Base-by-base conservation (phyloP, 1,140 invertebrate genomes). In the Lethrus apterus region DNA sequence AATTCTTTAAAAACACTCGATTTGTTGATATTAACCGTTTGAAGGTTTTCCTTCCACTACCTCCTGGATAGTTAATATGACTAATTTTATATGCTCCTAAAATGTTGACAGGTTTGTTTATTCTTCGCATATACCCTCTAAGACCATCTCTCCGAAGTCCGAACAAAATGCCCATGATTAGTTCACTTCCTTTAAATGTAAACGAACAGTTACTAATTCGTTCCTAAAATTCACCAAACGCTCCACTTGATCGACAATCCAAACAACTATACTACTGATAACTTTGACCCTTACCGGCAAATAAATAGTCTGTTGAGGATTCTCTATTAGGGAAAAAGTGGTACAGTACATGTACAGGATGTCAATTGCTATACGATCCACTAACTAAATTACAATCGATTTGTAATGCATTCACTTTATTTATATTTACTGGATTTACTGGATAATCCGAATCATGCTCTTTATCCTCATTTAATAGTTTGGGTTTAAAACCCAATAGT, bases 241-340 rank as follows among this genome's bases (percentile, higher is more conserved):
- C 18, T 52, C 55, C 43, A 58, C 52, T 55, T 59, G 56, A 54
- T 62, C 50, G 14, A 52, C 41, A 18, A 64, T 34, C 32, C 41
- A 43, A 18, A 59, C 11, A n/a, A 44, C 35, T 18, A 62, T 34
- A 35, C 53, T 11, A 35, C 45, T 44, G 44, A 61, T 57, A 38
- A 18, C 30, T 2, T 40, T 48, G 2, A 45, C 46, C 29, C 50
- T 60, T 10, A 66, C 46, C 42, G 50, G 60, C 44, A 63, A 45
- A 56, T 65, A 66, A 49, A 65, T 66, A 23, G 64, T 51, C 19
- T 58, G 52, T 5, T n/a, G 18, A 9, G 58, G 56, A 20, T 30
- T 46, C 58, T 65, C 57, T 8, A 54, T 44, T 29, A 31, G 56
- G 50, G 26, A 54, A 59, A 52, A 67, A 66, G 42, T 59, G 48